Conservation (phyloP, 2,797 vertebrate species). For the Lutjanus argentimaculatus region DNA sequence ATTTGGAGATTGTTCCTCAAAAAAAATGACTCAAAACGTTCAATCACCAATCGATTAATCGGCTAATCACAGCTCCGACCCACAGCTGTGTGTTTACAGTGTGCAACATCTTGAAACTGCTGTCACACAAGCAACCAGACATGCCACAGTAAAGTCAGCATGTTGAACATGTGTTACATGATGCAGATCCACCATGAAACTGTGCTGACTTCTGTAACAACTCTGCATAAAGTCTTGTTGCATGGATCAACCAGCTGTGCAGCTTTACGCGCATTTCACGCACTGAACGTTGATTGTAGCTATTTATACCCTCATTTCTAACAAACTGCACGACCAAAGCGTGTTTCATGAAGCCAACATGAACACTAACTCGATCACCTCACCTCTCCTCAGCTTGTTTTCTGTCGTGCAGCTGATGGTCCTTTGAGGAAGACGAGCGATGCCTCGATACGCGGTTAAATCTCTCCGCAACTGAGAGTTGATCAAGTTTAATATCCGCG, state of each 20-base stretch:
- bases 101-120: neutral
- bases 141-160: neutral
- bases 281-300: neutral
- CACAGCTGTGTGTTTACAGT: neutral
- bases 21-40: no score
- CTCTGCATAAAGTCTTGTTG: neutral
- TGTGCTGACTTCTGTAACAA: neutral
- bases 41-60: neutral
- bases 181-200: neutral
- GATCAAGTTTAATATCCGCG: constrained; percentile 70
- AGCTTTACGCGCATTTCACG: neutral
- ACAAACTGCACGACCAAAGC: fast-evolving
- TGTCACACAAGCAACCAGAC: neutral
- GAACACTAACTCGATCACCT: constrained; percentile 10
- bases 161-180: neutral
- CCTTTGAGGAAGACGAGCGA: constrained; percentile 50
- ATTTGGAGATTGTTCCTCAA: no score
- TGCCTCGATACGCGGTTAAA: constrained; percentile 17
- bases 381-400: constrained; percentile 69
- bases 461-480: constrained; percentile 62
- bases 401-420: constrained; percentile 69
- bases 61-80: neutral
- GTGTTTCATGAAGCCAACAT: neutral
- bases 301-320: fast-evolving
- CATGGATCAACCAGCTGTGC: neutral